Evolutionary conservation across 1,140 invertebrate genomes (phyloP), one percentile per base, ranked within the genome.

Genomic region (Heliconius himera): DNA sequence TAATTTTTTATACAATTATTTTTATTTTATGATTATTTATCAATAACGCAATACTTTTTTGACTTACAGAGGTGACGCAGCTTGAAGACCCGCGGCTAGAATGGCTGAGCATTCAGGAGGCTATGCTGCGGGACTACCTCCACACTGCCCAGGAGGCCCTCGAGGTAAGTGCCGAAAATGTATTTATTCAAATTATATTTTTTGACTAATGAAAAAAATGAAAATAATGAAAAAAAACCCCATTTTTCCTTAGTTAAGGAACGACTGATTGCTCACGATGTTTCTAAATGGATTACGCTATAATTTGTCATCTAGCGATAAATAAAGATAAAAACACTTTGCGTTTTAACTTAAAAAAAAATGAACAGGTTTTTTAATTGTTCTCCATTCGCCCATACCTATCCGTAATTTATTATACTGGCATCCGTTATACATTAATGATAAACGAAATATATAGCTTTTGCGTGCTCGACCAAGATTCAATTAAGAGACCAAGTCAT

Each of bases 91-190:
- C 99, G 54, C 95, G 99, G 82, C 95, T 98, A 93, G 98, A 99
- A 97, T 99, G 98, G 98, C 96, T 98, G 86, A 97, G 96, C 82
- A 97, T 99, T 89, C 99, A 99, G 95, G 98, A 99, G 95, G 97
- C 97, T 80, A 99, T 99, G 99, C 95, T 99, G 88, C 96, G 98
- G 90, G 98, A 99, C 84, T 99, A 99, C 94, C 96, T 99, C 83
- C 97, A 98, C 84, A 99, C 98, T 81, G 99, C 98, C 74, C 97
- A 99, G 95, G 98, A 99, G 95, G 98, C 98, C 90, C 95, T 99
- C 88, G 97, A 98, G 96, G 98, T 98, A 91, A 96, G 96, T 95
- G 29, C 1, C 38, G 66, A n/a, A 51, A 51, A 51, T 8, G 49
- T 16, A 51, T 51, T 51, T 18, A 18, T 51, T 20, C 13, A 46